Conservation (phyloP, 1,140 invertebrate species). For the Drusus annulatus region DNA sequence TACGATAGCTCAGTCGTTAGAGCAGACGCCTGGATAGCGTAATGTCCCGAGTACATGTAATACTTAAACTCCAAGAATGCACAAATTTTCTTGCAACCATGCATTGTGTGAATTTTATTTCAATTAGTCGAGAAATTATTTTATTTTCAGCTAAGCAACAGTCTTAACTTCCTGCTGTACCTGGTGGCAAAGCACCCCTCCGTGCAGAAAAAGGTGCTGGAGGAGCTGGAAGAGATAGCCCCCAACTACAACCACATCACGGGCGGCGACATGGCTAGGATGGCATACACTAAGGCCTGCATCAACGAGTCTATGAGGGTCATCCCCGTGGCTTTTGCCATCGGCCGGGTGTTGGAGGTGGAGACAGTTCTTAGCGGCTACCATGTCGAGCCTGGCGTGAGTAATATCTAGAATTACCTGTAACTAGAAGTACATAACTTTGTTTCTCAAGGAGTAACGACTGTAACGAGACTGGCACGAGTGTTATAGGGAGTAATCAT, state of each 20-base stretch:
- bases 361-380: constrained; percentile 85
- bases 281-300: constrained; percentile 87
- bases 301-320: constrained; percentile 89
- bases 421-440: too few species aligned
- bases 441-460: too few species aligned
- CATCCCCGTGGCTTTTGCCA: constrained; percentile 86
- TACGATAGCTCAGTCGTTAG: too few species aligned
- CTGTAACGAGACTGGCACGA: too few species aligned
- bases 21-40: too few species aligned
- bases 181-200: constrained; percentile 79
- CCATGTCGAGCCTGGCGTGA: constrained; percentile 83
- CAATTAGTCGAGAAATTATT: neutral
- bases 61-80: too few species aligned
- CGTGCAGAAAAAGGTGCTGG: constrained; percentile 81
- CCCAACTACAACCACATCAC: constrained; percentile 73
- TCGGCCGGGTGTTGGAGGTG: constrained; percentile 85
- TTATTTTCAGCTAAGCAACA: constrained; percentile 81
- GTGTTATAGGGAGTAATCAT: too few species aligned
- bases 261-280: constrained; percentile 75
- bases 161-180: constrained; percentile 84
- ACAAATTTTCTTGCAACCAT: too few species aligned
- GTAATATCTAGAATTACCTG: constrained; percentile 51
- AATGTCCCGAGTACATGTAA: too few species aligned
- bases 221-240: constrained; percentile 78
- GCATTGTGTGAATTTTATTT: too few species aligned